Evolutionary conservation across 2,113 vertebrate species (phyloP).

Genomic region (Centrocercus urophasianus): DNA sequence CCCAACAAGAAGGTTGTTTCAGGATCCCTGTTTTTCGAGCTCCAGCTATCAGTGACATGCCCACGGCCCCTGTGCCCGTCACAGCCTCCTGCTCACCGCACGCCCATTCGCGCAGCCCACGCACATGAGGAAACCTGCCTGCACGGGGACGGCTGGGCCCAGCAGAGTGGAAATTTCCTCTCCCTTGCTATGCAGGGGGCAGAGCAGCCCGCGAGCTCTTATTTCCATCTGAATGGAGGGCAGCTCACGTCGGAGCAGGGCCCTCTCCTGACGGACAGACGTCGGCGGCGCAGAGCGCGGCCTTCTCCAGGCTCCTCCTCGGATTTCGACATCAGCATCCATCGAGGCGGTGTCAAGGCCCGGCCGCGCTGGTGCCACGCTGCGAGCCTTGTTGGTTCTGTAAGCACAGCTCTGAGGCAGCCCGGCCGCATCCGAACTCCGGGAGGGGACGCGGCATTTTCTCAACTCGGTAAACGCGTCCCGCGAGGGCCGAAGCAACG

Average conservation of each 20-base stretch:
- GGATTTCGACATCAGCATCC: constrained; percentile 21
- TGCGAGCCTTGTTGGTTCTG: constrained; percentile 59
- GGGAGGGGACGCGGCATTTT: constrained; percentile 29
- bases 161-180: constrained; percentile 84
- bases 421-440: constrained; percentile 21
- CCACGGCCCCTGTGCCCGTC: background rate
- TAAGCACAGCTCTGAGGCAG: constrained; percentile 29
- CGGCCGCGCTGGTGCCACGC: constrained; percentile 40
- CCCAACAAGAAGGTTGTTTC: background rate
- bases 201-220: constrained; percentile 51
- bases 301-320: constrained; percentile 22
- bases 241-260: constrained; percentile 59
- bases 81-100: constrained; percentile 21
- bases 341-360: constrained; percentile 50
- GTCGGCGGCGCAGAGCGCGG: constrained; percentile 36
- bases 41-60: background rate
- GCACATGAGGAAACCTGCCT: constrained; percentile 42
- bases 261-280: constrained; percentile 40
- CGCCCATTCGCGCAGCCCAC: constrained; percentile 33
- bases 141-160: constrained; percentile 64
- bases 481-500: constrained; percentile 43
- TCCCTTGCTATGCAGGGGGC: constrained; percentile 61
- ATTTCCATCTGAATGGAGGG: constrained; percentile 77
- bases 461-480: constrained; percentile 40
- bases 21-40: too few species aligned